Evolutionary conservation across 1,140 invertebrate genomes (phyloP).

Genomic region (Bombyx mori): DNA sequence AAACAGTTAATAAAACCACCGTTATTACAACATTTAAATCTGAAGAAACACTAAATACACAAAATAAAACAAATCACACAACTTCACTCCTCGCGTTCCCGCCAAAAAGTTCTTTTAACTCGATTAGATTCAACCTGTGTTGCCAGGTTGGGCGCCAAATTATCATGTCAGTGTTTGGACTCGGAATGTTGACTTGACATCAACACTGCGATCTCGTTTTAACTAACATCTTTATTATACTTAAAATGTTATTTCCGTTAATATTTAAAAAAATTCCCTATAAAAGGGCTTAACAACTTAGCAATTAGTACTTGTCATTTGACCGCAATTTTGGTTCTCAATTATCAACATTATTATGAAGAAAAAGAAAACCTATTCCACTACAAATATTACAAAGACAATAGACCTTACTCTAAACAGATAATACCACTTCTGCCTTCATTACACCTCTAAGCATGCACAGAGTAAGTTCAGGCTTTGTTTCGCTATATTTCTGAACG

Average conservation of each 20-base stretch:
- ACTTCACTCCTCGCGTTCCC: no score
- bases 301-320: no score
- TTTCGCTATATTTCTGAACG: slow-evolving; percentile 2
- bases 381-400: neutral
- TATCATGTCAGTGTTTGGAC: neutral
- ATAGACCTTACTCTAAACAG: neutral
- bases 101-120: no score
- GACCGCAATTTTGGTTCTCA: no score
- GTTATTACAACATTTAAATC: no score
- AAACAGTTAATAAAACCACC: no score
- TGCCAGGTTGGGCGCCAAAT: no score
- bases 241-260: neutral
- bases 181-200: neutral
- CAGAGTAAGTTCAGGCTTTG: neutral
- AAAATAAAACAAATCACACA: no score
- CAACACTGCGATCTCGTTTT: no score
- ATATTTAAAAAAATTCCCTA: neutral
- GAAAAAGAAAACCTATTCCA: neutral
- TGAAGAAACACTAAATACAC: no score
- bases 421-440: neutral
- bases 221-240: no score
- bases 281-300: neutral
- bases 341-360: neutral
- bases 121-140: no score
- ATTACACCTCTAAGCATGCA: neutral